A percentile compares a stretch with the other conserved stretches of the same genome.
phyloP scores from a whole-genome alignment of 2,888 invertebrate genomes.

The Drosophila pullipes region DNA sequence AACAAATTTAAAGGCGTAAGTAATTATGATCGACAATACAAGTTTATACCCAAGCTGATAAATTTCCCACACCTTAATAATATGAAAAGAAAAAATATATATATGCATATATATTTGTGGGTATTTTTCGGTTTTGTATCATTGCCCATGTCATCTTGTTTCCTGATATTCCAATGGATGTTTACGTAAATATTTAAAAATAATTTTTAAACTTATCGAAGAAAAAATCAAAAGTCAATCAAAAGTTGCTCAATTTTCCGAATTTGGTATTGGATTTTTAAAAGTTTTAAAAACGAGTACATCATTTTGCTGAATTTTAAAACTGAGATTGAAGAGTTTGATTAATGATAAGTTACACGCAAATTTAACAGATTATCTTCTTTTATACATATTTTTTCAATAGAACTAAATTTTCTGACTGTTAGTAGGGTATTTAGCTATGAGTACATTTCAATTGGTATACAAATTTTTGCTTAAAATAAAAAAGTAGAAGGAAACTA shows the following conservation, averaged over 20 bases:
- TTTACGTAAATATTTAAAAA: not conserved
- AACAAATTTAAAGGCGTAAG: not conserved
- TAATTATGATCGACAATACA: not conserved
- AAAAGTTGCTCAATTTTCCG: not conserved
- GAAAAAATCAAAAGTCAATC: not conserved
- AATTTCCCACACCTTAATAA: not conserved
- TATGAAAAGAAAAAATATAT: not conserved
- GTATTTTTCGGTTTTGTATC: not conserved
- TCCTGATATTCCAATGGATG: not conserved
- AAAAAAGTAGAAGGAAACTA: constrained; percentile 51
- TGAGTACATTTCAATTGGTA: not conserved
- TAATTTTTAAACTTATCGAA: not conserved
- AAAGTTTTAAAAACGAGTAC: not conserved
- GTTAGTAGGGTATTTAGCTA: constrained; percentile 29
- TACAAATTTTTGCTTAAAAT: constrained; percentile 41
- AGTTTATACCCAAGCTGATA: not conserved
- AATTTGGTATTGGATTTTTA: not conserved
- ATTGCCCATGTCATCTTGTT: not conserved
- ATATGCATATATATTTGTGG: not conserved
- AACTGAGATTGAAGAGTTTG: not conserved
- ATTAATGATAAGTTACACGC: no score
- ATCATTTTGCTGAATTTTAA: no score
- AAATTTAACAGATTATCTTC: not conserved
- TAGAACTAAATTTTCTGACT: not conserved
- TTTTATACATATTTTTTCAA: not conserved